These are phyloP conservation scores for Campopleginae sp. DNA, from an alignment of 2,888 invertebrate genomes.

Conservation along the genomic window DNA sequence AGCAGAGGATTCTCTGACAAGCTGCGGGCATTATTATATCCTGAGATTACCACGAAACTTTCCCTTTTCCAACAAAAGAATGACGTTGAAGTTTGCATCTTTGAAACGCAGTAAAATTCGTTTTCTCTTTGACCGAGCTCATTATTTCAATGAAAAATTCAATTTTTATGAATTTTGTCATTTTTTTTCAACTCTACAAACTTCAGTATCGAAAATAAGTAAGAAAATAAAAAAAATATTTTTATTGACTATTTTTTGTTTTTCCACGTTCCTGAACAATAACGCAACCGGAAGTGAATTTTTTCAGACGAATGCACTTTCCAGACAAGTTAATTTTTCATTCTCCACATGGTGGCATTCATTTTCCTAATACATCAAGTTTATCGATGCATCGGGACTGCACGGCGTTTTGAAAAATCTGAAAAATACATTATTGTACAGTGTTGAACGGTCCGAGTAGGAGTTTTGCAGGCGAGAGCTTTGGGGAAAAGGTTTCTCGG, in stretches of 20 bases:
- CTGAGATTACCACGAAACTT: constrained; percentile 43
- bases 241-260: background rate
- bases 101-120: no score
- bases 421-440: constrained; percentile 25
- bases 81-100: no score
- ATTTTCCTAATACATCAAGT: background rate
- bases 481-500: constrained; percentile 51
- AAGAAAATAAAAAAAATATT: no score
- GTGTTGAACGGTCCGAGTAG: constrained; percentile 9
- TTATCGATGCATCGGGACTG: constrained; percentile 10
- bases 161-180: no score
- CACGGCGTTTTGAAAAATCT: constrained; percentile 36
- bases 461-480: constrained; percentile 53
- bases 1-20: constrained; percentile 9
- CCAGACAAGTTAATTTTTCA: constrained; percentile 11
- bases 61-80: background rate
- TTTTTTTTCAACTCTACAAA: no score
- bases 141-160: no score
- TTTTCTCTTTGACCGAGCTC: no score
- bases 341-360: constrained; percentile 8
- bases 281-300: constrained; percentile 27
- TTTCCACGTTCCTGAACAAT: no score
- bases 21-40: constrained; percentile 10
- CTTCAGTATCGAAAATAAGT: no score
- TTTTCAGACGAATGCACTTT: constrained; percentile 1